Conservation (phyloP, 1,140 invertebrate species). For the Trichomalopsis sarcophagae region DNA sequence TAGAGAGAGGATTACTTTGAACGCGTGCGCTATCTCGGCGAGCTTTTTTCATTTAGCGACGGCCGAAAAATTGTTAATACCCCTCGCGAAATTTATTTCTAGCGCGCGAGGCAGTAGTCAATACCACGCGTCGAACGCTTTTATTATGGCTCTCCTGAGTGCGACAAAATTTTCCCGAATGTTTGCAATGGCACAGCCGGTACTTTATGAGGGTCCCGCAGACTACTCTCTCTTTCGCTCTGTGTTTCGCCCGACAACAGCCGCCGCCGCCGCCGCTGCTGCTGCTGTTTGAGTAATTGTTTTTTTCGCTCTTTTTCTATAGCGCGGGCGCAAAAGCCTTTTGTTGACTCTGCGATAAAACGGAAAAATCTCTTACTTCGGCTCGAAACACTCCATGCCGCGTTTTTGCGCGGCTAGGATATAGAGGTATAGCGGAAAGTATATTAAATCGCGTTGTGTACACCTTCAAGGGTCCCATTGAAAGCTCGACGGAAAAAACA, state of each 20-base stretch:
- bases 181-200: background rate
- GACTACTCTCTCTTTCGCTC: background rate
- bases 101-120: background rate
- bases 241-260: background rate
- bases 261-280: background rate
- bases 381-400: background rate
- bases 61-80: background rate
- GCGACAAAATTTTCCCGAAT: conserved; percentile 28
- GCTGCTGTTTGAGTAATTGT: conserved; percentile 19
- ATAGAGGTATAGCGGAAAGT: background rate
- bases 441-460: background rate
- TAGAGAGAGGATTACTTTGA: too few species aligned
- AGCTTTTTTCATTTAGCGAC: background rate
- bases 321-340: background rate
- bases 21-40: background rate
- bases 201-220: conserved; percentile 36
- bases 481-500: background rate
- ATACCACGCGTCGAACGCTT: background rate
- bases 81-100: background rate
- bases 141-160: conserved; percentile 29
- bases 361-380: background rate
- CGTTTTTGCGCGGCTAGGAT: background rate
- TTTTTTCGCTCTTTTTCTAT: background rate
- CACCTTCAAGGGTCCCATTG: background rate
- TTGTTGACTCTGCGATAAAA: background rate